A percentile compares a stretch with the other conserved stretches of the same genome.
These are phyloP conservation scores for Gobiocypris rarus DNA, from an alignment of 2,113 vertebrate genomes.

Conservation along the genomic window DNA sequence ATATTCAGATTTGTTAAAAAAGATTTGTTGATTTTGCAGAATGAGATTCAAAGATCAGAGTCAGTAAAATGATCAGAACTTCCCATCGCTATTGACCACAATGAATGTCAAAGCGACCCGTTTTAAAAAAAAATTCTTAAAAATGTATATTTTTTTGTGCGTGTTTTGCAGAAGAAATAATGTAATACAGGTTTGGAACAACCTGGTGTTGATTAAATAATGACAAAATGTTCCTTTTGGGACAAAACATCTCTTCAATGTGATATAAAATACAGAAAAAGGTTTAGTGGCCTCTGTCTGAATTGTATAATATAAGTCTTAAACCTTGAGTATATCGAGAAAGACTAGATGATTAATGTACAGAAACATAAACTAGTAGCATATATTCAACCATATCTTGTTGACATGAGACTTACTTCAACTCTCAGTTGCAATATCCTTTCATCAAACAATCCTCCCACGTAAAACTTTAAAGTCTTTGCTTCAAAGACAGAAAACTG, in stretches of 20 bases:
- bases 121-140: too few relatives aligned
- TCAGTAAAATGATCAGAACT: too few relatives aligned
- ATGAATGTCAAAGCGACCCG: too few relatives aligned
- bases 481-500: slow-evolving; percentile 9
- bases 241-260: background rate
- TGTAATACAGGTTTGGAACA: background rate
- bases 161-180: background rate
- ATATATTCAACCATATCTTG: slow-evolving; percentile 14
- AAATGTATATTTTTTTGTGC: background rate
- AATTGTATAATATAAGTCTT: background rate
- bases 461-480: slow-evolving; percentile 3
- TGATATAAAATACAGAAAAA: slow-evolving; percentile 10
- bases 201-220: background rate
- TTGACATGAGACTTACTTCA: slow-evolving; percentile 11
- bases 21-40: too few relatives aligned
- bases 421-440: slow-evolving; percentile 20
- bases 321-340: background rate
- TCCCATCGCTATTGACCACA: too few relatives aligned
- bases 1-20: too few relatives aligned
- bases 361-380: slow-evolving; percentile 9
- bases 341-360: slow-evolving; percentile 24
- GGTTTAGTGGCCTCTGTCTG: background rate
- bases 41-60: too few relatives aligned
- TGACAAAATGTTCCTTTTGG: background rate
- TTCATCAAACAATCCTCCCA: slow-evolving; percentile 16